Conservation (phyloP, 2,113 vertebrate species). For the Potamarius usumacintae region DNA sequence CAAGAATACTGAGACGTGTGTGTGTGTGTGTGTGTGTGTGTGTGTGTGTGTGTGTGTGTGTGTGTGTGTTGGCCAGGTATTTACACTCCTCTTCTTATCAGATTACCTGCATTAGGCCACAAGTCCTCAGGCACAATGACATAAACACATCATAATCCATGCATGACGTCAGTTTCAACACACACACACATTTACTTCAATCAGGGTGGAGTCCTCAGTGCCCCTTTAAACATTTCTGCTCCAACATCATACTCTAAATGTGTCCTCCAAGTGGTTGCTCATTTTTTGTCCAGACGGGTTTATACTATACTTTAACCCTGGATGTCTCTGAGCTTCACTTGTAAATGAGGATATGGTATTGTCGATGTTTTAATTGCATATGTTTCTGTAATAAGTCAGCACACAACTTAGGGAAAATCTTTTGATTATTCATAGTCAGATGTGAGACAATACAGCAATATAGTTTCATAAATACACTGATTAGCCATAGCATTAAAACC, state of each 20-base stretch:
- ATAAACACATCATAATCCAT: conserved; percentile 73
- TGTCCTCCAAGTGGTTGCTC: conserved; percentile 4
- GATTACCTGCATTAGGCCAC: conserved; percentile 64
- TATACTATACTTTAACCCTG: background rate
- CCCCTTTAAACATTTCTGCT: background rate
- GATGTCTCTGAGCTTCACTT: background rate
- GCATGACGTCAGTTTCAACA: conserved; percentile 70
- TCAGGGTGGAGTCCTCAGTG: background rate
- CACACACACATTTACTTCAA: background rate
- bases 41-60: conserved; percentile 23
- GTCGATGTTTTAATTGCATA: background rate
- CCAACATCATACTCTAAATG: conserved; percentile 23
- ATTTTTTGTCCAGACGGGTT: conserved; percentile 7
- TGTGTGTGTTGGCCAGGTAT: conserved; percentile 68
- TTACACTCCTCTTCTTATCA: conserved; percentile 72
- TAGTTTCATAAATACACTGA: background rate
- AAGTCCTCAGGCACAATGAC: conserved; percentile 62
- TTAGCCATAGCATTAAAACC: too few relatives aligned
- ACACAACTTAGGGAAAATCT: background rate
- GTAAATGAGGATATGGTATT: background rate
- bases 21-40: background rate
- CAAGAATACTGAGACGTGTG: background rate
- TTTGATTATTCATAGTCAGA: background rate
- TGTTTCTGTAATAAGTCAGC: background rate
- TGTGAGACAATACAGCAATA: background rate